A percentile compares a stretch with the other conserved stretches of the same genome.
Conservation (phyloP, 2,888 invertebrate species). For the Drosophila infuscata region DNA sequence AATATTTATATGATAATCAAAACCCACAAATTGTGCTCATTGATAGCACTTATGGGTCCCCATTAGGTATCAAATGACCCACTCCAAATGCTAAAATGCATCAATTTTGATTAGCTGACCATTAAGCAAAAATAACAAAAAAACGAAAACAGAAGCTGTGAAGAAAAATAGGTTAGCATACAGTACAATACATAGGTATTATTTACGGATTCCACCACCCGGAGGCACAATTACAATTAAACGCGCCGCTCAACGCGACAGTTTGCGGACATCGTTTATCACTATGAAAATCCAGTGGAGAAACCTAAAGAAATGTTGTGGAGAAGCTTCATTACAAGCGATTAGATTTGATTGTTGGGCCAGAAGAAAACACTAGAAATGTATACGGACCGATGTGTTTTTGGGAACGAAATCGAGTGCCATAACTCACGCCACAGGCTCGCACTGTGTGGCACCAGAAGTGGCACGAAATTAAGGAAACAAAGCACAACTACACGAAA, state of each 20-base stretch:
- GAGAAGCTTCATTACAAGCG: constrained; percentile 70
- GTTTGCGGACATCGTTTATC: constrained; percentile 69
- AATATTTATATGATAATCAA: not conserved
- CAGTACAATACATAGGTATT: constrained; percentile 1
- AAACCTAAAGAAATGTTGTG: constrained; percentile 34
- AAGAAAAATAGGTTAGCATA: constrained; percentile 40
- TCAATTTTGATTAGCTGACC: constrained; percentile 56
- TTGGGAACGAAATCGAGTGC: constrained; percentile 43
- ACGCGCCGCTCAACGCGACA: constrained; percentile 58
- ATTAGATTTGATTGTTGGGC: constrained; percentile 77
- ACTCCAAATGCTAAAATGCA: constrained; percentile 16
- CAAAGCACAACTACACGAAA: constrained; percentile 78
- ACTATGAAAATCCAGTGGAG: constrained; percentile 59
- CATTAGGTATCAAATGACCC: not conserved
- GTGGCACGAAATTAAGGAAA: constrained; percentile 71
- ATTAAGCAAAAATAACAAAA: constrained; percentile 6
- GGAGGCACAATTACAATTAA: constrained; percentile 72
- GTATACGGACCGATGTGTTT: constrained; percentile 12
- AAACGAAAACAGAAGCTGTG: constrained; percentile 2
- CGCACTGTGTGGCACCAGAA: constrained; percentile 5
- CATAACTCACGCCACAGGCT: constrained; percentile 74
- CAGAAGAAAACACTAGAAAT: constrained; percentile 11
- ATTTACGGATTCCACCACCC: constrained; percentile 20
- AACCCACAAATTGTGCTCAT: not conserved
- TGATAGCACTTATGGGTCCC: not conserved